These are phyloP conservation scores for Parnassius orleans DNA, from an alignment of 2,888 invertebrate genomes.

Conservation along the genomic window DNA sequence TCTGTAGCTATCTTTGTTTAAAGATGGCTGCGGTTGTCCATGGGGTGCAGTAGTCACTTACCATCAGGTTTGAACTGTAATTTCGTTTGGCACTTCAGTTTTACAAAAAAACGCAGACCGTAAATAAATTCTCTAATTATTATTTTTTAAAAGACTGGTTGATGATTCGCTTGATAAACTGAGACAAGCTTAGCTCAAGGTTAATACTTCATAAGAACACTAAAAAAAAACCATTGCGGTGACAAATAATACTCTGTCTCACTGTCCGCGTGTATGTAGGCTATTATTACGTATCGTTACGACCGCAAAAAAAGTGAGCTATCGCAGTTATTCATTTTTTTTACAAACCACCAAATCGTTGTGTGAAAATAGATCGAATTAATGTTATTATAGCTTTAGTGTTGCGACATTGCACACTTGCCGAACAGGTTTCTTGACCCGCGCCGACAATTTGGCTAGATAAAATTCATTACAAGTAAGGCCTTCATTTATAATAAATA, in stretches of 20 bases:
- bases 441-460: conserved; percentile 1
- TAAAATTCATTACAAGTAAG: conserved; percentile 1
- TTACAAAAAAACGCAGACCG: too few species aligned
- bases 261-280: conserved; percentile 7
- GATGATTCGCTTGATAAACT: too few species aligned
- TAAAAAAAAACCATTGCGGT: conserved; percentile 8
- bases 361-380: conserved; percentile 16
- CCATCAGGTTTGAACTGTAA: too few species aligned
- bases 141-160: too few species aligned
- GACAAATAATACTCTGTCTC: conserved; percentile 18
- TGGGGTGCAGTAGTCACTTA: too few species aligned
- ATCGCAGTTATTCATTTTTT: conserved; percentile 4
- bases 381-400: conserved; percentile 7
- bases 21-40: too few species aligned
- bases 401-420: conserved; percentile 10
- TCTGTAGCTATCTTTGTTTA: too few species aligned
- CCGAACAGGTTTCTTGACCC: conserved; percentile 12
- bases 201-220: conserved; percentile 14
- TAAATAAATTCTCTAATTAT: too few species aligned
- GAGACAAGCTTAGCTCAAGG: conserved; percentile 9
- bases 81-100: too few species aligned
- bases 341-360: conserved; percentile 7
- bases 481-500: neutral
- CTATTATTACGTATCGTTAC: conserved; percentile 8
- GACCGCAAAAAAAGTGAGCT: conserved; percentile 14